Percentiles rank a stretch among this genome's conserved stretches.
phyloP scores from a whole-genome alignment of 2,888 invertebrate species.

The Sicus ferrugineus region DNA sequence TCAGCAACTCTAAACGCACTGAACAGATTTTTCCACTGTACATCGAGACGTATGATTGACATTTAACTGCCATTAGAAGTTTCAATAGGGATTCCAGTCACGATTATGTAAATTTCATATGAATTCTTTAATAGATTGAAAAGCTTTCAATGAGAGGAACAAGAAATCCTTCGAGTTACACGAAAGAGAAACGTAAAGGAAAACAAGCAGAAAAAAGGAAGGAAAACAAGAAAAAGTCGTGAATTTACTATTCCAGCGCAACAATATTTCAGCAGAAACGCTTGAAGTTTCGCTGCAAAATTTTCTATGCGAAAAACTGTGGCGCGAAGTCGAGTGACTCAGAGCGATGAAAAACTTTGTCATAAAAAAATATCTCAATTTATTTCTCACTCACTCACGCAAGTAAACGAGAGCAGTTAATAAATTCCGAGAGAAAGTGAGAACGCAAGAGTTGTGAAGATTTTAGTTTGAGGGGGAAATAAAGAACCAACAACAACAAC shows the following conservation, averaged over 20 bases:
- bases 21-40: no score
- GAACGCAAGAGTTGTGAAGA: conserved; percentile 20
- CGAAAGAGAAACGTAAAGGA: not conserved
- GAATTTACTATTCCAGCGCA: no score
- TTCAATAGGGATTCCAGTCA: no score
- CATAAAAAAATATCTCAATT: no score
- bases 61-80: no score
- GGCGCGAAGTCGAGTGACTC: not conserved
- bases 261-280: not conserved
- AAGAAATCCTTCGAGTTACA: no score
- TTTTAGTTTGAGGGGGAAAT: conserved; percentile 4
- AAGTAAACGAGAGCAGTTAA: not conserved
- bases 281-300: not conserved
- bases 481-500: not conserved
- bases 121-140: no score
- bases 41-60: no score
- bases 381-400: no score
- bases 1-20: no score
- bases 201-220: not conserved
- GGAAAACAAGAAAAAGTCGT: not conserved
- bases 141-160: no score
- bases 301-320: conserved; percentile 14
- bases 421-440: conserved; percentile 1
- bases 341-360: not conserved
- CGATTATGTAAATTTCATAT: no score